phyloP scores from a whole-genome alignment of 1,140 invertebrate species.

The Chironomus tepperi region DNA sequence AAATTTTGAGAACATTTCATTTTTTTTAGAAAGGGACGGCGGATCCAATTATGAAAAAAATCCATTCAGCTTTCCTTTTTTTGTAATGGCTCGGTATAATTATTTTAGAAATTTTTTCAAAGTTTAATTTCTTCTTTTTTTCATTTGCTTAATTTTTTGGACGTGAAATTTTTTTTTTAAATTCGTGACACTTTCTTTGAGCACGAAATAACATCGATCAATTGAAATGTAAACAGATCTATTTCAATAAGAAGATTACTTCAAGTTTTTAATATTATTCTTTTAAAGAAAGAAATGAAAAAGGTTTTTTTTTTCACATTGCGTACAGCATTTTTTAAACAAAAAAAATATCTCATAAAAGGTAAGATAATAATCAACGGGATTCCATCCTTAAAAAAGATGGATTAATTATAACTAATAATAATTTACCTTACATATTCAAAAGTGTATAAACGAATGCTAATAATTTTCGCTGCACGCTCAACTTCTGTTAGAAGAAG shows the following conservation, averaged over 20 bases:
- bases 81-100: constrained; percentile 1
- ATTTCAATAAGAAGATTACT: neutral
- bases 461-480: constrained; percentile 41
- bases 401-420: neutral
- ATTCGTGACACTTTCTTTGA: neutral
- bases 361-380: no score
- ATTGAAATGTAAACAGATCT: neutral
- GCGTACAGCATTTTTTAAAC: neutral
- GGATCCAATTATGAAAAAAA: neutral
- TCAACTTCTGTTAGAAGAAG: constrained; percentile 42
- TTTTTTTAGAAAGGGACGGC: neutral
- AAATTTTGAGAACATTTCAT: neutral
- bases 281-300: neutral
- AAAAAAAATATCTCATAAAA: neutral
- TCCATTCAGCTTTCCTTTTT: neutral
- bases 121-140: neutral
- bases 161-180: constrained; percentile 7
- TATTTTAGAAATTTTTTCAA: neutral
- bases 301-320: neutral
- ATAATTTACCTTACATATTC: constrained; percentile 34
- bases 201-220: neutral
- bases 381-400: no score
- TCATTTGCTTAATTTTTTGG: neutral
- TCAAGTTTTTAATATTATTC: neutral
- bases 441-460: constrained; percentile 42